Evolutionary conservation across 1,140 invertebrate genomes (phyloP).

Genomic region (Gryon sp.): DNA sequence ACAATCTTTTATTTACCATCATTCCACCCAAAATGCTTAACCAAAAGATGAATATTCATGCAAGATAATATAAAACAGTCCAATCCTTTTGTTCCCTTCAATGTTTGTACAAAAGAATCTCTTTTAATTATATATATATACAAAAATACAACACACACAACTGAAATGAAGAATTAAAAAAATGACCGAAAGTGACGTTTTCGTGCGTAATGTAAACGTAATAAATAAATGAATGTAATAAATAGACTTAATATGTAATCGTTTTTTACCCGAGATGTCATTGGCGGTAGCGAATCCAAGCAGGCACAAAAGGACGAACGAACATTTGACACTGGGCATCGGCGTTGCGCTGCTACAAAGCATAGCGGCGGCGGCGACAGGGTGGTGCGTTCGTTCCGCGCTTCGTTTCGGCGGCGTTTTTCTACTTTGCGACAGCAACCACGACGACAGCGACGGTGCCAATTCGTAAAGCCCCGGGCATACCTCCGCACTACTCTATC

Average conservation of each 20-base stretch:
- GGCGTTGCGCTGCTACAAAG: constrained; percentile 65
- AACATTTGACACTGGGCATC: constrained; percentile 61
- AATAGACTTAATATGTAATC: no score
- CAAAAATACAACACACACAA: no score
- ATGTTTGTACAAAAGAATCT: not conserved
- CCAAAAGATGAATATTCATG: constrained; percentile 11
- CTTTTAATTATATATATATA: no score
- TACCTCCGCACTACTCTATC: constrained; percentile 16
- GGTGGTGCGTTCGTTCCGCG: constrained; percentile 3
- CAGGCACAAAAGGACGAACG: constrained; percentile 12
- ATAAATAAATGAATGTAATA: not conserved
- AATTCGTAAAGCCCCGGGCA: constrained; percentile 16
- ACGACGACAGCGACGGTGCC: not conserved
- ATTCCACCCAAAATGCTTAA: constrained; percentile 8
- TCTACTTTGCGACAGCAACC: not conserved
- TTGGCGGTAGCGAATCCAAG: constrained; percentile 50
- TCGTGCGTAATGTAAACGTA: not conserved
- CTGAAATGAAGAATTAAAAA: no score
- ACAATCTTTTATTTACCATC: not conserved
- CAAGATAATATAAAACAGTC: not conserved
- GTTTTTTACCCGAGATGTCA: constrained; percentile 65
- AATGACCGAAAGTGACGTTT: not conserved
- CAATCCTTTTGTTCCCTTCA: not conserved
- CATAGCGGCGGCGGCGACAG: constrained; percentile 65
- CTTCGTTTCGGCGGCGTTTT: constrained; percentile 7